phyloP scores from a whole-genome alignment of 2,797 vertebrate species.

The Euphonia xanthogaster region DNA sequence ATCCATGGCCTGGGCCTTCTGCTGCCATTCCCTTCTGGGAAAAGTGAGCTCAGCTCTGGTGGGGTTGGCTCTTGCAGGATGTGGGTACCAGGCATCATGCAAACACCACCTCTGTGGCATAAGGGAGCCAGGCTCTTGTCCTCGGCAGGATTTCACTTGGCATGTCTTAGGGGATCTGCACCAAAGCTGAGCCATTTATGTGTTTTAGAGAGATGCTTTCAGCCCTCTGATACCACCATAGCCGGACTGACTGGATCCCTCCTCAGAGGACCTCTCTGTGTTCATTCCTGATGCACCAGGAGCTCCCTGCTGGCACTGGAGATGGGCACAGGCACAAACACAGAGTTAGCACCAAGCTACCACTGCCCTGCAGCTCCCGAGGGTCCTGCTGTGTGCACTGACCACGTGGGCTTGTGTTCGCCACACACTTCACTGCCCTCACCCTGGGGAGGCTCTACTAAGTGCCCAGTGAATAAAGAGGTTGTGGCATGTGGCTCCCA shows the following conservation, averaged over 20 bases:
- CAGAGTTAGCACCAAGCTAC: not conserved
- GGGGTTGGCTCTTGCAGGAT: not conserved
- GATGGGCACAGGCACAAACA: not conserved
- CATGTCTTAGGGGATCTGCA: not conserved
- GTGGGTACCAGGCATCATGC: rapidly evolving
- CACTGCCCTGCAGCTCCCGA: not conserved
- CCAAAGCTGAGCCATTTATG: not conserved
- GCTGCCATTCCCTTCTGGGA: not conserved
- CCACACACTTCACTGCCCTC: not conserved
- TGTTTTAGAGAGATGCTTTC: not conserved
- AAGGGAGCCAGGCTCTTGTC: not conserved
- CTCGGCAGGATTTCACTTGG: not conserved
- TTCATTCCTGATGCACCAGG: not conserved
- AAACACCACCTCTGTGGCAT: not conserved
- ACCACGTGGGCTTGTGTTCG: not conserved
- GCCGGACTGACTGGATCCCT: not conserved
- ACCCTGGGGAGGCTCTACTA: not conserved
- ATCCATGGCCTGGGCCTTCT: not conserved
- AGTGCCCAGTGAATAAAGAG: not conserved
- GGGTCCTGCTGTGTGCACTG: not conserved
- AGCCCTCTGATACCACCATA: not conserved
- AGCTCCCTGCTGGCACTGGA: not conserved
- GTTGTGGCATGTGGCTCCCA: not conserved
- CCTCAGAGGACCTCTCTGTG: not conserved
- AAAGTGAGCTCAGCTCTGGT: rapidly evolving